Evolutionary conservation across 2,113 vertebrate species (phyloP).

Genomic region (Sinocyclocheilus grahami): DNA sequence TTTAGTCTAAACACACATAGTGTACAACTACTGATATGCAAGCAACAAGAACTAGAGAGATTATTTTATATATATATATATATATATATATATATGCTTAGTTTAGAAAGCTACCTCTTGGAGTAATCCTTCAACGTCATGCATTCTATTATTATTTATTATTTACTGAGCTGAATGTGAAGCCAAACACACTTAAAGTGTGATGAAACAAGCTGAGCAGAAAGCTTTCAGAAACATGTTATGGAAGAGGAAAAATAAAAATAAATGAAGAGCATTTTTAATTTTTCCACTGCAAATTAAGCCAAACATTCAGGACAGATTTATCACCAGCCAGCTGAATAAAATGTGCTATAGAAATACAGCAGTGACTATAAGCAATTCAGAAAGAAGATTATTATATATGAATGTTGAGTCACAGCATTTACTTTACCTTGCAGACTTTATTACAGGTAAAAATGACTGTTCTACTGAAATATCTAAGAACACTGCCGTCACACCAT

Average conservation of each 20-base stretch:
- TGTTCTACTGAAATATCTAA: no score
- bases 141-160: not conserved
- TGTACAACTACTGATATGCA: not conserved
- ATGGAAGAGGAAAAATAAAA: not conserved
- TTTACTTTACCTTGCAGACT: not conserved
- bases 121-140: not conserved
- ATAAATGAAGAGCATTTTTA: not conserved
- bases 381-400: not conserved
- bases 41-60: not conserved
- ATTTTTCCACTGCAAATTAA: not conserved
- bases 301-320: not conserved
- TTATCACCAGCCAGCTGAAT: not conserved
- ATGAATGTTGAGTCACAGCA: not conserved
- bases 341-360: not conserved
- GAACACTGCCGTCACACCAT: no score
- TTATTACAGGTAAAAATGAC: not conserved
- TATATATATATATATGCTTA: not conserved
- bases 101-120: not conserved
- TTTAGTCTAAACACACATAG: not conserved
- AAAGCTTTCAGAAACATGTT: not conserved
- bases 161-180: not conserved
- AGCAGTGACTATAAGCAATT: not conserved
- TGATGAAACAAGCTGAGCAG: not conserved
- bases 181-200: not conserved
- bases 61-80: not conserved